Percentiles rank a stretch among this genome's conserved stretches.
These are phyloP conservation scores for Mixornis gularis DNA, from an alignment of 2,113 vertebrate species.

Conservation along the genomic window DNA sequence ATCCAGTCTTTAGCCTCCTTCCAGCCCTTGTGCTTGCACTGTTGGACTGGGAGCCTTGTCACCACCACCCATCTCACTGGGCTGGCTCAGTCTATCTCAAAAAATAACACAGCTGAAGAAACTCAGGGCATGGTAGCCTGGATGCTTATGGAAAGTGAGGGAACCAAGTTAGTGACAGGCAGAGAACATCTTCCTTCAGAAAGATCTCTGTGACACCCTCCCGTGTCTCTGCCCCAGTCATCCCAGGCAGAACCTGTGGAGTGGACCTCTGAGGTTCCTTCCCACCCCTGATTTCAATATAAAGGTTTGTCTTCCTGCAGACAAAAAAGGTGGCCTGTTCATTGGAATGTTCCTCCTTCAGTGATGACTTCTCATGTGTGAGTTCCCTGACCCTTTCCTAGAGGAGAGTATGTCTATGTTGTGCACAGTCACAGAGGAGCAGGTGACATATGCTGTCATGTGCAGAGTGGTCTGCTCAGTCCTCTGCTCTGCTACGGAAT, in stretches of 20 bases:
- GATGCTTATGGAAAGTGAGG: neutral
- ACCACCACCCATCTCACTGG: accelerated
- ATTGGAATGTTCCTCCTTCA: neutral
- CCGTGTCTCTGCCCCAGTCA: neutral
- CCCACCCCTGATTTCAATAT: too few species aligned
- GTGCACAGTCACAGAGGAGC: neutral
- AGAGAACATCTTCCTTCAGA: neutral
- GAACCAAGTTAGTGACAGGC: too few species aligned
- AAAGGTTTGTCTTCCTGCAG: neutral
- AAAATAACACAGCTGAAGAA: neutral
- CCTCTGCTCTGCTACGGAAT: too few species aligned
- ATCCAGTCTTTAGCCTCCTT: neutral
- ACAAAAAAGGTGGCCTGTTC: neutral
- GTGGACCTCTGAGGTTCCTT: neutral
- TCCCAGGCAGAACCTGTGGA: neutral
- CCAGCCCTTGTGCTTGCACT: neutral
- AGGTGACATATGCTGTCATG: neutral
- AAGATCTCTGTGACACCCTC: accelerated
- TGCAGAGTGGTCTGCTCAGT: neutral
- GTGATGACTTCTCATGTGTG: neutral
- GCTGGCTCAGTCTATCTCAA: neutral
- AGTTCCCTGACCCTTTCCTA: neutral
- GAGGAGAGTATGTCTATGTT: neutral
- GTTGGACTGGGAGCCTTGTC: neutral
- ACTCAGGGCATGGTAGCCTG: neutral